phyloP scores from a whole-genome alignment of 64 coral and sea anemone genomes.

The Montipora sp. region DNA sequence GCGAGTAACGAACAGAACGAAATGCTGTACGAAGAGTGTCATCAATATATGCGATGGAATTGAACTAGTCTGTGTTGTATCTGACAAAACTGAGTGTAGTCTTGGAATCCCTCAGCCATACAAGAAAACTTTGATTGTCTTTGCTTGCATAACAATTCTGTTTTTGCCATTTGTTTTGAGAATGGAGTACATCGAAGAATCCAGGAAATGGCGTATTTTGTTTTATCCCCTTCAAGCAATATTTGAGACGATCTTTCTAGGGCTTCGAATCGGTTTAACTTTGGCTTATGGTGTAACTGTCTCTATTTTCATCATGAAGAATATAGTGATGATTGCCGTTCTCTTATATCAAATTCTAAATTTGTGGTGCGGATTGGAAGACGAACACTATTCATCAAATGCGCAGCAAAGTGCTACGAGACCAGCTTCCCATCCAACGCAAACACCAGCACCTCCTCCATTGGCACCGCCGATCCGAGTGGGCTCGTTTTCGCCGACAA shows the following conservation, averaged over 20 bases:
- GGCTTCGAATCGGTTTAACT: constrained; percentile 11
- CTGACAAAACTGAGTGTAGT: background rate
- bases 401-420: background rate
- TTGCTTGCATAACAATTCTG: constrained; percentile 4
- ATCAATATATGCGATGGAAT: constrained; percentile 4
- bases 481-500: background rate
- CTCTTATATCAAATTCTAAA: background rate
- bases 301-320: constrained; percentile 26
- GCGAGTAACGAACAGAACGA: background rate
- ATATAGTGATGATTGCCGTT: background rate
- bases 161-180: background rate
- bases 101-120: background rate
- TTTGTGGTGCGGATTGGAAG: background rate
- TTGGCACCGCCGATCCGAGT: background rate
- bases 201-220: too few species aligned
- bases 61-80: background rate
- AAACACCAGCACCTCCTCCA: background rate
- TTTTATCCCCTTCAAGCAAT: background rate
- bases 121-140: constrained; percentile 6
- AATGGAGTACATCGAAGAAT: too few species aligned
- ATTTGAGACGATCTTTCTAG: background rate
- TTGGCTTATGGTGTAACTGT: background rate
- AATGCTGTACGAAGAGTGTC: background rate
- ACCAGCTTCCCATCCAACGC: background rate
- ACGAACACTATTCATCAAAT: background rate